These are phyloP conservation scores for Ciconia maguari DNA, from an alignment of 2,113 vertebrate genomes.

Conservation along the genomic window DNA sequence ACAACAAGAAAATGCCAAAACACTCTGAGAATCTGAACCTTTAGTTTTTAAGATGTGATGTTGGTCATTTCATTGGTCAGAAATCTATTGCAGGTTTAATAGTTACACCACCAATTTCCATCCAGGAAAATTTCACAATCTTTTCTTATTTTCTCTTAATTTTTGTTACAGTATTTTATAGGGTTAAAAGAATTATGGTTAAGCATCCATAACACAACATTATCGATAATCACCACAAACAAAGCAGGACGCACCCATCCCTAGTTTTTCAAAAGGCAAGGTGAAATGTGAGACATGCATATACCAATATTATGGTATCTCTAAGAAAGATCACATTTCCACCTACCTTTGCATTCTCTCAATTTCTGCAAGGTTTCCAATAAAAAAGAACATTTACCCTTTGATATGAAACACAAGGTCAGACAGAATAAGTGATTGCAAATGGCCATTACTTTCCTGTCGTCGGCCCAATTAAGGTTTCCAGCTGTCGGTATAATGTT, in stretches of 20 bases:
- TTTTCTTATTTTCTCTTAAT: not conserved
- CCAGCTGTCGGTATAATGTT: conserved; percentile 72
- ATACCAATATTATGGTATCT: not conserved
- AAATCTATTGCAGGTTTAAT: not conserved
- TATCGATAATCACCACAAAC: not conserved
- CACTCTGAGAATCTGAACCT: not conserved
- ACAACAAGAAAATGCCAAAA: not conserved
- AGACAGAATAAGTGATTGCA: conserved; percentile 52
- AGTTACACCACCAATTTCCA: not conserved
- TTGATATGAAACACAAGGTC: conserved; percentile 74
- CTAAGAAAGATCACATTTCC: not conserved
- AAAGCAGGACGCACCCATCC: not conserved
- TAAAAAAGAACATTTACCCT: conserved; percentile 58
- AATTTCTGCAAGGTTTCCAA: not conserved
- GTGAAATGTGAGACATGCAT: not conserved
- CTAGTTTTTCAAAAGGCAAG: not conserved
- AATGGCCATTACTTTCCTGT: conserved; percentile 67
- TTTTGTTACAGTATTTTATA: not conserved
- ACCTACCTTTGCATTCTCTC: not conserved
- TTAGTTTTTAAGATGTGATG: not conserved
- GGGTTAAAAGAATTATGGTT: not conserved
- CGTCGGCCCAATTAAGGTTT: conserved; percentile 76
- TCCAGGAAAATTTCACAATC: fast-evolving
- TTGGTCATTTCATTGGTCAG: not conserved
- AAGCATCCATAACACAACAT: not conserved